Conservation (phyloP, 2,888 invertebrate species). For the Tricholauxania praeusta region DNA sequence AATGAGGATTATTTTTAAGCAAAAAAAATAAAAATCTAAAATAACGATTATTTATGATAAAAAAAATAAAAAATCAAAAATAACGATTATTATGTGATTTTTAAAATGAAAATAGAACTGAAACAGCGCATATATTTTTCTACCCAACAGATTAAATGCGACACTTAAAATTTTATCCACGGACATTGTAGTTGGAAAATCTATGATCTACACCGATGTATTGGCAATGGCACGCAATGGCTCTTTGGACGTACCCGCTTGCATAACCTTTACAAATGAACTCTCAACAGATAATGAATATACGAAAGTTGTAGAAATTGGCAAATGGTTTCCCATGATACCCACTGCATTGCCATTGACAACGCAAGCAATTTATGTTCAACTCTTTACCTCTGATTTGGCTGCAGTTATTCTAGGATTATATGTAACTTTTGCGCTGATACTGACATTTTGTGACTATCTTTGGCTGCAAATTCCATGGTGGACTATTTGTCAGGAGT, state of each 20-base stretch:
- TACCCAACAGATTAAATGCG: too few relatives aligned
- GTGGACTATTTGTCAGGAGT: not conserved
- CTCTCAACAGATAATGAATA: not conserved
- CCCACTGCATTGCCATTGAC: not conserved
- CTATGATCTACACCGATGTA: not conserved
- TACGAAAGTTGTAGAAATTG: slow-evolving; percentile 1
- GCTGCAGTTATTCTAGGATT: not conserved
- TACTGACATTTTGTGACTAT: too few relatives aligned
- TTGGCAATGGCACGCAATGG: not conserved
- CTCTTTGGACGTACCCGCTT: slow-evolving; percentile 11
- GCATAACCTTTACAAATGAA: not conserved
- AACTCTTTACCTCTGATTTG: not conserved
- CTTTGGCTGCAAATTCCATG: too few relatives aligned
- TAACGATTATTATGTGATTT: too few relatives aligned
- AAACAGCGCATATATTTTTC: too few relatives aligned
- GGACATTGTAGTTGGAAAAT: too few relatives aligned
- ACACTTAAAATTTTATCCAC: too few relatives aligned
- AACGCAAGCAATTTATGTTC: not conserved
- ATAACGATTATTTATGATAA: too few relatives aligned
- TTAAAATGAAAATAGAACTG: too few relatives aligned
- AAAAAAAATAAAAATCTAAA: too few relatives aligned
- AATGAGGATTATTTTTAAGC: too few relatives aligned
- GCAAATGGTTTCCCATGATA: slow-evolving; percentile 14
- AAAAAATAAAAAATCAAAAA: too few relatives aligned
- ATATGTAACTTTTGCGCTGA: not conserved